Conservation (phyloP, 2,888 invertebrate genomes). For the Drosophila melanosoma region DNA sequence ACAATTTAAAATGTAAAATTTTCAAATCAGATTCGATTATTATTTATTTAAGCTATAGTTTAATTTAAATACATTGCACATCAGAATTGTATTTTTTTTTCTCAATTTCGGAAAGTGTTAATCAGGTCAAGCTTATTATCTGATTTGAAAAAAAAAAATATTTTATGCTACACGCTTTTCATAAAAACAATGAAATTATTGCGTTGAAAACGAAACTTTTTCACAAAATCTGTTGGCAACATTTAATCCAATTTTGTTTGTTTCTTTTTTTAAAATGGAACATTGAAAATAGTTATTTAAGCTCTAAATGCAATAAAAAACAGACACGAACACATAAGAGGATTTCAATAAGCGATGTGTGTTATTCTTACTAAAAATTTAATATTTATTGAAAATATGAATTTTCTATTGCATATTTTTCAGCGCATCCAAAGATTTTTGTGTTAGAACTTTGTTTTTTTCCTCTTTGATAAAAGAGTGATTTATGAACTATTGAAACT, state of each 20-base stretch:
- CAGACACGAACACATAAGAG: background rate
- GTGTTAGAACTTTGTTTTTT: background rate
- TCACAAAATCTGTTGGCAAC: background rate
- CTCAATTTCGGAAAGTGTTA: background rate
- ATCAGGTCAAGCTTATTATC: background rate
- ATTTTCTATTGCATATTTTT: conserved; percentile 17
- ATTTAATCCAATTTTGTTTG: background rate
- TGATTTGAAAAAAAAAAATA: background rate
- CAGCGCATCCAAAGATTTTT: background rate
- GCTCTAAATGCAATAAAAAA: background rate
- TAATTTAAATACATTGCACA: background rate
- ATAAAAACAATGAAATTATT: background rate
- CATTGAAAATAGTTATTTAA: background rate
- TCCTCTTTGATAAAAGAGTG: background rate
- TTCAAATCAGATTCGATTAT: background rate
- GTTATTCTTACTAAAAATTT: background rate
- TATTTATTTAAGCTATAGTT: background rate
- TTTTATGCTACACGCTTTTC: background rate
- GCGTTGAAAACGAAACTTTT: background rate
- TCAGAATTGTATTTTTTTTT: background rate
- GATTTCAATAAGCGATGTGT: background rate
- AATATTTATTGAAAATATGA: background rate
- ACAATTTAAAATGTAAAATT: background rate
- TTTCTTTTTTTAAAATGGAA: background rate
- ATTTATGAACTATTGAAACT: background rate